Conservation (phyloP, 2,113 vertebrate genomes). For the Beaufortia kweichowensis region DNA sequence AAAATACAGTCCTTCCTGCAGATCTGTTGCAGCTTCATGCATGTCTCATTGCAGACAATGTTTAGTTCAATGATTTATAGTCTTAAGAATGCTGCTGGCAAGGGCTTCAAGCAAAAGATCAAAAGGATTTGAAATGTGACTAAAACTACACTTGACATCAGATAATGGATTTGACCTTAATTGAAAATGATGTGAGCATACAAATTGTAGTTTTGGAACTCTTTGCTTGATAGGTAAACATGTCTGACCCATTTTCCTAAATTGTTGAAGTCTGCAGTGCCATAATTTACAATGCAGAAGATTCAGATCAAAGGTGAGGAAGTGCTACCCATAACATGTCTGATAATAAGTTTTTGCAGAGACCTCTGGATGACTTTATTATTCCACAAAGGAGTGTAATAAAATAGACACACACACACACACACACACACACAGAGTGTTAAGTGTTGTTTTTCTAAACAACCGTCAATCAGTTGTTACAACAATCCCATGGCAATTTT, state of each 20-base stretch:
- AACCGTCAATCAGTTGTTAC: too few species aligned
- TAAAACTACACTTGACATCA: slow-evolving; percentile 2
- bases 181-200: neutral
- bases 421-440: too few species aligned
- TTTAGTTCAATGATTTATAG: neutral
- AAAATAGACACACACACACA: neutral
- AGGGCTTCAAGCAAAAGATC: slow-evolving; percentile 7
- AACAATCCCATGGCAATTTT: too few species aligned
- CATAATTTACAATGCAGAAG: slow-evolving; percentile 62
- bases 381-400: neutral
- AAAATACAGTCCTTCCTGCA: neutral
- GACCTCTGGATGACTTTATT: neutral
- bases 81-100: neutral
- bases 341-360: slow-evolving; percentile 6
- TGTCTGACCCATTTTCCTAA: slow-evolving; percentile 56
- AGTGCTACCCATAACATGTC: slow-evolving; percentile 62
- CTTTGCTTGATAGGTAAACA: slow-evolving; percentile 35
- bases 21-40: slow-evolving; percentile 8
- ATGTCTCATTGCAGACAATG: neutral
- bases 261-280: slow-evolving; percentile 8
- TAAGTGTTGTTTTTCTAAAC: too few species aligned
- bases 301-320: slow-evolving; percentile 53
- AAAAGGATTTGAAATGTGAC: neutral
- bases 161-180: slow-evolving; percentile 50
- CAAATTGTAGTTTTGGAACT: slow-evolving; percentile 12